These are phyloP conservation scores for Isichthys henryi DNA, from an alignment of 2,113 vertebrate genomes.

Conservation along the genomic window DNA sequence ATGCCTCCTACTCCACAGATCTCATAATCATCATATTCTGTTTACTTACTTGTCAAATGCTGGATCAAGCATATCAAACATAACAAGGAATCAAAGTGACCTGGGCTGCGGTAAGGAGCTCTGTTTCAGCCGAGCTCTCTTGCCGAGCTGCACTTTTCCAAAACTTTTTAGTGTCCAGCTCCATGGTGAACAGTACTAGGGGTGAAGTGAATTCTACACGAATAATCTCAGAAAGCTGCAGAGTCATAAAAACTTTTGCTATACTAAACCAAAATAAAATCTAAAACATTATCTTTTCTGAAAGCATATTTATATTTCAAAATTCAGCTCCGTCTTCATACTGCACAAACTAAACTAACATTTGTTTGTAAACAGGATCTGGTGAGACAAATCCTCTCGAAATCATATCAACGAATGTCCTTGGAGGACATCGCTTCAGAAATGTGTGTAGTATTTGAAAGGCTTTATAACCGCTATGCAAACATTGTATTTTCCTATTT, in stretches of 20 bases:
- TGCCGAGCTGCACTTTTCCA: background rate
- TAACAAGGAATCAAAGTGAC: background rate
- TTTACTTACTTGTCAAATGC: background rate
- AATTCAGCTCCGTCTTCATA: background rate
- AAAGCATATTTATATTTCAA: background rate
- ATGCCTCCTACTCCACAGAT: constrained; percentile 15
- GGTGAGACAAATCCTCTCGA: background rate
- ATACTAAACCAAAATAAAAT: background rate
- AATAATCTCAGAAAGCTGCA: background rate
- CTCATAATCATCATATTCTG: constrained; percentile 19
- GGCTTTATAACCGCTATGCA: background rate
- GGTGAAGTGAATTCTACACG: background rate
- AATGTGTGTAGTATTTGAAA: background rate
- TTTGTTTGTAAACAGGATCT: background rate
- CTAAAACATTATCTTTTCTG: background rate
- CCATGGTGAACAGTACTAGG: background rate
- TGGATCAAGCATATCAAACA: background rate
- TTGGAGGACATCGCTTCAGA: background rate
- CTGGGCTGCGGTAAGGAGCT: background rate
- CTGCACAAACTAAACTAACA: background rate
- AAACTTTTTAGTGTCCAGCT: background rate
- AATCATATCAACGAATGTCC: background rate
- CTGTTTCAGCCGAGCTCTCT: background rate
- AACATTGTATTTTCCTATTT: background rate
- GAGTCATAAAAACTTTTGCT: background rate